Base-by-base conservation (phyloP, 2,888 invertebrate species). In the Leptinotarsa peninsularis region DNA sequence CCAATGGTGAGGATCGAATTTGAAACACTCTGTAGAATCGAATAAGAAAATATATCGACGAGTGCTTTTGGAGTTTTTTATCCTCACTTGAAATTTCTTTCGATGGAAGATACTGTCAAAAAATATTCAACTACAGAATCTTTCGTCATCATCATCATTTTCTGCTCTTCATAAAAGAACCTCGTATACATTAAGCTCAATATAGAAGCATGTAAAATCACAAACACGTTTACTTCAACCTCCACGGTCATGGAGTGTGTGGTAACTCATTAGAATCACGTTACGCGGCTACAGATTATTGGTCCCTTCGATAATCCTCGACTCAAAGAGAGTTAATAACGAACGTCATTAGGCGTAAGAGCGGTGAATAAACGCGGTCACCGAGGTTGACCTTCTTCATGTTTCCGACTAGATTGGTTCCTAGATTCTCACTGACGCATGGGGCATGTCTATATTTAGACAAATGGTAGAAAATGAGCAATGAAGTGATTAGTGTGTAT, bases 271-370 rank as follows among this genome's bases (percentile, higher is more conserved):
- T 66, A 71, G 70, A 52, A 56, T 56, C 43, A 58, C 77, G 73
- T 77, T 73, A 74, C 71, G 23, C 68, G 76, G 77, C 82, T 80
- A 81, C 82, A 81, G 81, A 81, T 82, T 79, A 80, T 78, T 74
- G 79, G 74, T 73, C 77, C 72, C 78, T 79, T 77, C 78, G 79
- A 77, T 78, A 75, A 78, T 77, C 80, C 54, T 69, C 49, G 80
- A 79, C 80, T 81, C 82, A 82, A 81, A 82, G 81, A 77, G 81
- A 81, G 80, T 82, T 81, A 81, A 82, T 82, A 81, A 82, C 78
- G 80, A 21, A 80, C 80, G 77, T 73, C 81, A 80, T 81, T 82
- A 81, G 74, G 75, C 66, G 70, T 73, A 60, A 49, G 43, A 56
- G 54, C 67, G 76, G 79, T 76, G 81, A 78, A 74, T 79, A 78